A percentile compares a stretch with the other conserved stretches of the same genome.
Evolutionary conservation across 2,888 invertebrate species (phyloP).

Genomic region (Heliconius ismenius): DNA sequence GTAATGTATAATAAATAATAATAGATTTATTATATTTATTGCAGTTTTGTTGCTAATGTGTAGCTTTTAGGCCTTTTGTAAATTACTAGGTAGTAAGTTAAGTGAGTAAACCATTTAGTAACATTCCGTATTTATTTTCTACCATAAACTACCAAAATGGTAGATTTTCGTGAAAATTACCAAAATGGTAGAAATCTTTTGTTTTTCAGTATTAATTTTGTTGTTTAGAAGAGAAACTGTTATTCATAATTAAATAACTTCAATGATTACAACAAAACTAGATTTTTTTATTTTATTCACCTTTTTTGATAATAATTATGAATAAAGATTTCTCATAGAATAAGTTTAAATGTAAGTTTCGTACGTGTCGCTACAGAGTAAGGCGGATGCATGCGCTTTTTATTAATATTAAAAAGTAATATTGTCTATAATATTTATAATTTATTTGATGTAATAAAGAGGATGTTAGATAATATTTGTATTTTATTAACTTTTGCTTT

Average conservation of each 20-base stretch:
- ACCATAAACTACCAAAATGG: slow-evolving; percentile 50
- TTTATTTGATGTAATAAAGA: slow-evolving; percentile 77
- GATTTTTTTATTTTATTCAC: neutral
- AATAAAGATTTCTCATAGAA: slow-evolving; percentile 17
- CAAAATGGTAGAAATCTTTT: slow-evolving; percentile 26
- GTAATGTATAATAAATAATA: slow-evolving; percentile 48
- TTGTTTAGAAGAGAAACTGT: slow-evolving; percentile 31
- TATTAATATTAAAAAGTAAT: slow-evolving; percentile 56
- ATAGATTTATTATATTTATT: slow-evolving; percentile 53
- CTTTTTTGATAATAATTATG: slow-evolving; percentile 9
- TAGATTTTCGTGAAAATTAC: slow-evolving; percentile 34
- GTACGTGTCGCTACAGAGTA: slow-evolving; percentile 52
- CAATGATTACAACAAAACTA: neutral
- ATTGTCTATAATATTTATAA: slow-evolving; percentile 67
- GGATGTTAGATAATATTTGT: slow-evolving; percentile 63
- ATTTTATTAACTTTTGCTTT: slow-evolving; percentile 37
- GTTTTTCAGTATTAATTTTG: slow-evolving; percentile 42
- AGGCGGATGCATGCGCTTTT: slow-evolving; percentile 67
- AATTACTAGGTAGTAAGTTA: slow-evolving; percentile 53
- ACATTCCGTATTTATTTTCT: slow-evolving; percentile 60
- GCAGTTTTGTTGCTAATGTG: slow-evolving; percentile 55
- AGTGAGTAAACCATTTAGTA: slow-evolving; percentile 8
- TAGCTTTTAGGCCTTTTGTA: slow-evolving; percentile 54
- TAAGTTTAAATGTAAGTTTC: slow-evolving; percentile 48
- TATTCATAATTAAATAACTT: slow-evolving; percentile 27